A percentile compares a stretch with the other conserved stretches of the same genome.
Evolutionary conservation across 37 sponge, comb jelly and placozoan species (phyloP).

Genomic region (Diacarnus erythraeanus): DNA sequence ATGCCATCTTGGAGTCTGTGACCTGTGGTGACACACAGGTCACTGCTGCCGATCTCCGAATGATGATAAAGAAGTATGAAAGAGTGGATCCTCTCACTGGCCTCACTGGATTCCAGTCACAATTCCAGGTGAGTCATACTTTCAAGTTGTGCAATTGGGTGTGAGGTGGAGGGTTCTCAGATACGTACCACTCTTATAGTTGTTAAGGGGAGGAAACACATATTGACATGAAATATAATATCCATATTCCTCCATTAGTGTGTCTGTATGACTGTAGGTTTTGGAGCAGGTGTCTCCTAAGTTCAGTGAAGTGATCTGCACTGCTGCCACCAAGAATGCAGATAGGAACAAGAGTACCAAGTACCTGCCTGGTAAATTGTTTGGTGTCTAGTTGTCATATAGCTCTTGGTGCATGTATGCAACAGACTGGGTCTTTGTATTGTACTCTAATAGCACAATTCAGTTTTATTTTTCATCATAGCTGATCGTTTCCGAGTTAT

Average conservation of each 20-base stretch:
- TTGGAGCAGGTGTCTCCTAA: slow-evolving; percentile 47
- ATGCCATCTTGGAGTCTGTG: slow-evolving; percentile 57
- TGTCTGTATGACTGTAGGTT: slow-evolving; percentile 2
- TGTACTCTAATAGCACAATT: too few species aligned
- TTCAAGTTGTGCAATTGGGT: background rate
- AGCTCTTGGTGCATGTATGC: too few species aligned
- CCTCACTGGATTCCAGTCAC: slow-evolving; percentile 48
- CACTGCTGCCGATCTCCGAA: slow-evolving; percentile 5
- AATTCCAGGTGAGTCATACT: slow-evolving; percentile 51
- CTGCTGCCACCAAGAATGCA: slow-evolving; percentile 11
- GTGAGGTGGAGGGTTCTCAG: too few species aligned
- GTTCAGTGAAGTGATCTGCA: slow-evolving; percentile 8
- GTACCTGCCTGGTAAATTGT: slow-evolving; percentile 28
- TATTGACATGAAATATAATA: background rate
- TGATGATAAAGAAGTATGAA: slow-evolving; percentile 5
- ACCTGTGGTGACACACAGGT: slow-evolving; percentile 57
- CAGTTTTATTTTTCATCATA: too few species aligned
- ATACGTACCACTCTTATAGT: too few species aligned
- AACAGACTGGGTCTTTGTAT: too few species aligned
- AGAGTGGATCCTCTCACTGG: slow-evolving; percentile 28
- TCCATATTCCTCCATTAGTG: background rate
- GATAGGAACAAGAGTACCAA: slow-evolving; percentile 26
- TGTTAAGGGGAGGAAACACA: too few species aligned
- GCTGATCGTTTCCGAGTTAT: too few species aligned
- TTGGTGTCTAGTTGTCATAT: too few species aligned